Percentiles rank a stretch among this genome's conserved stretches.
phyloP scores from a whole-genome alignment of 2,113 vertebrate species.

The Mesocricetus auratus region DNA sequence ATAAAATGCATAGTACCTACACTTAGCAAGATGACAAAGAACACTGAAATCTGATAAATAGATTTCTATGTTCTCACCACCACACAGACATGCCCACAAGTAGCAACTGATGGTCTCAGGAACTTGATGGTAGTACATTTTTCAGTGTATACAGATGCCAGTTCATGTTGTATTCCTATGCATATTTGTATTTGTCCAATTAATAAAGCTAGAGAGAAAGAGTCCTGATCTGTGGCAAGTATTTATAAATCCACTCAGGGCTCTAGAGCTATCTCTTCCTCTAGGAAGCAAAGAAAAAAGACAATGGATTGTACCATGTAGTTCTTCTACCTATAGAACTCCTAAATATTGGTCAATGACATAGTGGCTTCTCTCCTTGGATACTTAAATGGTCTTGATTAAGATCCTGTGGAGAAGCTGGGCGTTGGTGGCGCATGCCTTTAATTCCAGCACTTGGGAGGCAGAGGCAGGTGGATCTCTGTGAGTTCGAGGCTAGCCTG shows the following conservation, averaged over 20 bases:
- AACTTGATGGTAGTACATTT: background rate
- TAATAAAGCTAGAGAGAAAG: background rate
- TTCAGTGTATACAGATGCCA: background rate
- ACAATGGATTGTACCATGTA: background rate
- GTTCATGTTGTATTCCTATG: background rate
- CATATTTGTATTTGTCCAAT: background rate
- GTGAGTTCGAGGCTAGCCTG: no score
- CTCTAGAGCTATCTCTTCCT: no score
- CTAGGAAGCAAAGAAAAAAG: background rate
- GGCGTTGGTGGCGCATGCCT: no score
- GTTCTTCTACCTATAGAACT: background rate
- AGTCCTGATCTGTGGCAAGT: background rate
- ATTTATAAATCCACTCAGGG: background rate
- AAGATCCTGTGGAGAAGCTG: no score
- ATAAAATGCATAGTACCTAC: background rate
- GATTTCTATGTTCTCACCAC: background rate
- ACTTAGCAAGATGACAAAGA: background rate
- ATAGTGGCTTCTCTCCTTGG: background rate
- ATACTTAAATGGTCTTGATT: background rate
- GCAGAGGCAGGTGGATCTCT: no score
- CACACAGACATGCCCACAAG: background rate
- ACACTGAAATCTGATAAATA: background rate
- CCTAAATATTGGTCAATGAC: background rate
- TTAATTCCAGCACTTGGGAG: no score
- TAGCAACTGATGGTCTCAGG: background rate